These are phyloP conservation scores for Watsonalla binaria DNA, from an alignment of 2,888 invertebrate species.

Conservation along the genomic window DNA sequence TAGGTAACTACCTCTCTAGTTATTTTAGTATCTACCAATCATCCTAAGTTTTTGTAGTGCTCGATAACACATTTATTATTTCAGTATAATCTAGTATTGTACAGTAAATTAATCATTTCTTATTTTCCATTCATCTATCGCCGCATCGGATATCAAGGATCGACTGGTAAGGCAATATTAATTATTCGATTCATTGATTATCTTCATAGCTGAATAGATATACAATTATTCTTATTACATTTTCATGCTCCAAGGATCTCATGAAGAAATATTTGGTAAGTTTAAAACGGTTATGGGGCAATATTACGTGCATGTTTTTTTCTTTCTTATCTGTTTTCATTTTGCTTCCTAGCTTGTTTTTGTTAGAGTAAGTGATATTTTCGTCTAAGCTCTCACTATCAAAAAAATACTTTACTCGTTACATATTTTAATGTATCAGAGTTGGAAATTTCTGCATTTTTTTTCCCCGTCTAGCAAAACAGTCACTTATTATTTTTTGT, in stretches of 20 bases:
- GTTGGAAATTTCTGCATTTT: no score
- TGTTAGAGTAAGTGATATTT: no score
- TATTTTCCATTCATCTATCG: constrained; percentile 30
- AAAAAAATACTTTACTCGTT: no score
- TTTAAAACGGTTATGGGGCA: constrained; percentile 8
- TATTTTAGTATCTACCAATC: no score
- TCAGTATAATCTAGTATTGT: constrained; percentile 13
- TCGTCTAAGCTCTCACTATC: no score
- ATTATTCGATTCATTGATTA: constrained; percentile 11
- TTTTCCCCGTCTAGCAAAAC: no score
- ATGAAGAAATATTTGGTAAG: constrained; percentile 61
- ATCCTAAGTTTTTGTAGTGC: no score
- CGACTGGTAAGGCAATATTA: constrained; percentile 51
- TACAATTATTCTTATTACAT: constrained; percentile 24
- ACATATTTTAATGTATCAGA: no score
- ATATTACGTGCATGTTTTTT: not conserved
- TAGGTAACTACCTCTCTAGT: no score
- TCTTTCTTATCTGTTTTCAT: not conserved
- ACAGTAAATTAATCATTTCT: constrained; percentile 16
- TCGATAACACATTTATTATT: constrained; percentile 2
- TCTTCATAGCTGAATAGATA: constrained; percentile 2
- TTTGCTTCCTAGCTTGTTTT: no score
- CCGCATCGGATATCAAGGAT: constrained; percentile 44
- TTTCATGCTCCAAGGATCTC: constrained; percentile 71
- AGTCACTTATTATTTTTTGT: no score